Evolutionary conservation across 2,888 invertebrate genomes (phyloP).

Genomic region (Campoplex nolae): DNA sequence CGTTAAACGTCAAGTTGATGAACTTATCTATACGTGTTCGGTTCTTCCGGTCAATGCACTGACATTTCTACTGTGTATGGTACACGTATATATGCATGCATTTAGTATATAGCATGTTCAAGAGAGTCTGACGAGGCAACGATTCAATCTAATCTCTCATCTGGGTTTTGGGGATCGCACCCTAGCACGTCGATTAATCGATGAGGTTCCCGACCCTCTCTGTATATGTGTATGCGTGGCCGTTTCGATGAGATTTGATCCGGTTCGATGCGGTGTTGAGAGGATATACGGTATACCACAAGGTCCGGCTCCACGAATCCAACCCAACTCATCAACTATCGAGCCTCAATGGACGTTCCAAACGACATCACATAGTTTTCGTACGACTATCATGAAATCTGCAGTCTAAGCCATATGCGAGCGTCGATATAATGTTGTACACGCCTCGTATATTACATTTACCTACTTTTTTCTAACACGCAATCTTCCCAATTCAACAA

Average conservation of each 20-base stretch:
- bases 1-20: conserved; percentile 38
- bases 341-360: conserved; percentile 60
- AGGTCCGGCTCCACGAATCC: conserved; percentile 27
- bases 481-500: conserved; percentile 35
- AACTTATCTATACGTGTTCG: conserved; percentile 16
- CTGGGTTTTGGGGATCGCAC: conserved; percentile 49
- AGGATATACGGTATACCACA: conserved; percentile 39
- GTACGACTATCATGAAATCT: conserved; percentile 51
- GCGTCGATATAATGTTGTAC: conserved; percentile 13
- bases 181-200: conserved; percentile 57
- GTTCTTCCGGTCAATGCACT: conserved; percentile 32
- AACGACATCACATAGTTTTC: conserved; percentile 63
- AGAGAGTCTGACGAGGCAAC: conserved; percentile 42
- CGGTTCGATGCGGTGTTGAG: conserved; percentile 35
- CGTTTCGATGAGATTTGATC: conserved; percentile 52
- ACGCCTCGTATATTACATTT: conserved; percentile 33
- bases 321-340: conserved; percentile 66
- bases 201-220: conserved; percentile 43
- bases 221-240: conserved; percentile 18
- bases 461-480: neutral
- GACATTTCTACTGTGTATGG: conserved; percentile 20
- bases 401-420: conserved; percentile 6
- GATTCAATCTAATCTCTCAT: conserved; percentile 66
- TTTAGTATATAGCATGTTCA: conserved; percentile 3
- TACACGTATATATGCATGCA: neutral